Base-by-base conservation (phyloP, 2,888 invertebrate genomes). In the Andrena camellia region DNA sequence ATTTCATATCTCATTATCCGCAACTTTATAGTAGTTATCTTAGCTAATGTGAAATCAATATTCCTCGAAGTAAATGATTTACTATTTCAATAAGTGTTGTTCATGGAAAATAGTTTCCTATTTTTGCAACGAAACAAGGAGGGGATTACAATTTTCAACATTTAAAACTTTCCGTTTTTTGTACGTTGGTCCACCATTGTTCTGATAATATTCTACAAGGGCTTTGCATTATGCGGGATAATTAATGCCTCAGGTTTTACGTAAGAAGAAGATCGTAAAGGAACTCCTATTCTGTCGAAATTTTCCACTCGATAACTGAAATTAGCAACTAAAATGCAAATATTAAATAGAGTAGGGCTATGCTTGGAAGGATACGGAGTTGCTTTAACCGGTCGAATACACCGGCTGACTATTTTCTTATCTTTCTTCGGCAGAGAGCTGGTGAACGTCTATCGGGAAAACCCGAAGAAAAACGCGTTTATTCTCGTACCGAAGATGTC, bases 401-500 rank as follows among this genome's bases (percentile, higher is more conserved):
- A 0, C 5, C 5, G 52, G 0, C 26, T 20, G 5, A 13, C 23
- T 50, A 29, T 5, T 66, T 23, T 10, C 70, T 75, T 81, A 63
- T 54, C 57, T 48, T 17, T 57, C 64, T n/a, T 13, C 26, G 59
- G 31, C n/a, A 23, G 20, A 17, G n/a, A 35, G n/a, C n/a, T 2
- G 42, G n/a, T 7, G 10, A 7, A 29, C 66, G 52, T 77, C 35
- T 74, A 70, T 73, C 75, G 69, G 26, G 81, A 52, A 54, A 64
- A 78, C 71, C 76, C 33, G 67, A 63, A 64, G 50, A 68, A 59
- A 63, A 72, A 48, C 62, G 71, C 62, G 80, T 83, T 72, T 79
- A 83, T 73, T 83, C 79, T 48, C 67, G 26, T 50, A 59, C 54
- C 75, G 82, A 86, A 80, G 85, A 85, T 86, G 79, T 78, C 70